These are phyloP conservation scores for Drosophila quinaria DNA, from an alignment of 2,888 invertebrate species.

Conservation along the genomic window DNA sequence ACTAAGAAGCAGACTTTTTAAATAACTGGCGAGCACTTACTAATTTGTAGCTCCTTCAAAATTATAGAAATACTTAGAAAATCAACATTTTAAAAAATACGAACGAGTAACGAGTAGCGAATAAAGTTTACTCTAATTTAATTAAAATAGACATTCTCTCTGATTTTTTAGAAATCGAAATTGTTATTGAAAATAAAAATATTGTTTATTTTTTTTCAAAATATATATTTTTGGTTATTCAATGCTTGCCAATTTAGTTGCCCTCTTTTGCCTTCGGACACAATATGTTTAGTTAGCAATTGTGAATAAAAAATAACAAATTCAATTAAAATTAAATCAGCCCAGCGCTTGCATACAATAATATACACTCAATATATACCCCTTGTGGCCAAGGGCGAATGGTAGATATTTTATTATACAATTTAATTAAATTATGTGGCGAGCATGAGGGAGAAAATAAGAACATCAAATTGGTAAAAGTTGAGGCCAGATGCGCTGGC, in stretches of 20 bases:
- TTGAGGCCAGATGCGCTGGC: conserved; percentile 43
- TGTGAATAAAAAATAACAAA: conserved; percentile 18
- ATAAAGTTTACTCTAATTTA: no score
- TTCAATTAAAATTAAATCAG: conserved; percentile 41
- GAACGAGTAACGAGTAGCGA: not conserved
- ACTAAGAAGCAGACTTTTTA: no score
- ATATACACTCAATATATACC: conserved; percentile 20
- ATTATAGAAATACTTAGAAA: no score
- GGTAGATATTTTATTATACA: conserved; percentile 41
- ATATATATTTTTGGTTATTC: not conserved
- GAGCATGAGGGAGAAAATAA: conserved; percentile 23
- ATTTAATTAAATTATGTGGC: conserved; percentile 63
- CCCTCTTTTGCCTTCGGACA: not conserved
- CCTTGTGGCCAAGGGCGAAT: conserved; percentile 19
- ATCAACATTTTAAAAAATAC: not conserved
- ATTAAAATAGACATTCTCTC: not conserved
- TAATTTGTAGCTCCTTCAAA: no score
- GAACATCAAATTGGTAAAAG: conserved; percentile 1
- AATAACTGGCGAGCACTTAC: no score
- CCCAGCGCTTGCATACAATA: conserved; percentile 12
- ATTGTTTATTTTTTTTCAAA: conserved; percentile 1
- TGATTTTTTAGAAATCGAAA: not conserved
- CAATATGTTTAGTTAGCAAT: conserved; percentile 16
- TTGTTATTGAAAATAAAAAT: not conserved
- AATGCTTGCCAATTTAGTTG: not conserved